These are phyloP conservation scores for Balaenoptera acutorostrata DNA, from an alignment of 2,113 vertebrate genomes.

Conservation along the genomic window DNA sequence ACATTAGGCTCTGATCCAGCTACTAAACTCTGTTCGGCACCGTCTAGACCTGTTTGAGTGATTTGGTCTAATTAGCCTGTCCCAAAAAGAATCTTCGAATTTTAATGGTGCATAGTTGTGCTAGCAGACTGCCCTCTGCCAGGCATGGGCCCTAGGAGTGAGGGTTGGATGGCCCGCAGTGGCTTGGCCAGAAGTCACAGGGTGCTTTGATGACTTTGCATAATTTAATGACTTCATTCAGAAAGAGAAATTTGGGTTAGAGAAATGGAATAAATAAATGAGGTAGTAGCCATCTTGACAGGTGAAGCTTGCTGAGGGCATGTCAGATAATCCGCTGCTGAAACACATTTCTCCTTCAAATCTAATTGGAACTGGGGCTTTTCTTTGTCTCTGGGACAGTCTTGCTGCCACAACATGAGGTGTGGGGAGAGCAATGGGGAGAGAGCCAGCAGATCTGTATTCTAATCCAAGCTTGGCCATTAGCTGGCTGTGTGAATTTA, in stretches of 20 bases:
- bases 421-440: background rate
- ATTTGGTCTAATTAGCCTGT: constrained; percentile 23
- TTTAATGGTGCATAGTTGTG: background rate
- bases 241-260: constrained; percentile 16
- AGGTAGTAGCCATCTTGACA: background rate
- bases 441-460: background rate
- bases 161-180: background rate
- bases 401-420: background rate
- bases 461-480: background rate
- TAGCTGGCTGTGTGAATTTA: background rate
- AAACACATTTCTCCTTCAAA: background rate
- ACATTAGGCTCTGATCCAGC: background rate
- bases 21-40: background rate
- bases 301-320: background rate
- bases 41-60: constrained; percentile 32
- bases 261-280: constrained; percentile 36
- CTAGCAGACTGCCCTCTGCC: constrained; percentile 16
- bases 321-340: background rate
- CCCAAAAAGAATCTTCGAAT: background rate
- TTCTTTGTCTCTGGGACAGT: background rate
- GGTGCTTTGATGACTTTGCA: constrained; percentile 41
- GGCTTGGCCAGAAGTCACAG: constrained; percentile 28
- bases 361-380: background rate
- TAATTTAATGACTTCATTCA: constrained; percentile 36
- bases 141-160: background rate